Base-by-base conservation (phyloP, 2,888 invertebrate genomes). In the Hypomecis atomaria region DNA sequence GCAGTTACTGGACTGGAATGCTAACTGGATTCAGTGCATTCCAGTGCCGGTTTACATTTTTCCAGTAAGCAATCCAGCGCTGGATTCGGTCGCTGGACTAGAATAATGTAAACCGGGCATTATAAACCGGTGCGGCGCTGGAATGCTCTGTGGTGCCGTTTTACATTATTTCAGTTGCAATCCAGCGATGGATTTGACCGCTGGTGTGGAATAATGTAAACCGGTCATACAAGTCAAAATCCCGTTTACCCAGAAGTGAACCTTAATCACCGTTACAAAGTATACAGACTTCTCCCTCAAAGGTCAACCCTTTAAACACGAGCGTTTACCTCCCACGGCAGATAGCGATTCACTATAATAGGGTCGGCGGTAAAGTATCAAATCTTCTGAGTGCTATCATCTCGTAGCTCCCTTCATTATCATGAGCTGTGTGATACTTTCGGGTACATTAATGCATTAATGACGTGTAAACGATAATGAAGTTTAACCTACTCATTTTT, bases 221-320 rank as follows among this genome's bases (percentile, higher is more conserved):
- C 23, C 23, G 23, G 23, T 23, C 23, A 23, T 23, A 23, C 1
- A 23, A 23, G 1, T 23, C 23, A 23, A 23, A 23, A 23, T 23
- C 23, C 3, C 23, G 23, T 23, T 23, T 23, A 23, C 23, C 23
- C 1, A 23, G 23, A 23, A 23, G 23, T 6, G 9, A 10, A 45
- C 7, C 9, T 48, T 47, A 47, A 13, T 42, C 37, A 60, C 65
- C 57, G 65, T 40, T 23, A 11, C 13, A 13, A 42, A 33, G 5
- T 54, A 33, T 4, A 5, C 43, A 38, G 33, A 44, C 6, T 5
- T 48, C 49, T 10, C 10, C 36, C 62, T 67, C 65, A 70, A 69
- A 69, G 72, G 69, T 70, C 70, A 69, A 65, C 63, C 69, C 58
- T 62, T 59, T 55, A 57, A 62, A 72, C 69, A 68, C 62, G 65